Evolutionary conservation across 2,888 invertebrate genomes (phyloP).

Genomic region (Fragum whitleyi): DNA sequence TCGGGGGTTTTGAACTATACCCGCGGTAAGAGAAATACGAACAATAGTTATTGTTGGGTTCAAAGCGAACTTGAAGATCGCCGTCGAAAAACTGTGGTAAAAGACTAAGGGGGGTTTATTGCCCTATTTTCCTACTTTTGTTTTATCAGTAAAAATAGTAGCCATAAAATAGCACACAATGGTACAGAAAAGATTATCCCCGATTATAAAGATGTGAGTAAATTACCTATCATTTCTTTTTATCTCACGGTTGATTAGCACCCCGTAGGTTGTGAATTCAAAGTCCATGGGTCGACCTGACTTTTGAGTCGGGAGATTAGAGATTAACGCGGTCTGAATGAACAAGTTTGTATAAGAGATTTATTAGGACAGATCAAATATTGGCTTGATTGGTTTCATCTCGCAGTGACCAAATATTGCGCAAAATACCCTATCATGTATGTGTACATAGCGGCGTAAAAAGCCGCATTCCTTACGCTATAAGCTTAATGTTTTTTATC

Average conservation of each 20-base stretch:
- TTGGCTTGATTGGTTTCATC: conserved; percentile 1
- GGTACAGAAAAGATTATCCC: not conserved
- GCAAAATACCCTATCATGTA: conserved; percentile 2
- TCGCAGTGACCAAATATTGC: conserved; percentile 13
- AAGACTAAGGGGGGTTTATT: too few species aligned
- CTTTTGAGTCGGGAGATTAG: conserved; percentile 3
- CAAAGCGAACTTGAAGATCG: too few species aligned
- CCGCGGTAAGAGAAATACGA: too few species aligned
- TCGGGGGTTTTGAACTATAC: too few species aligned
- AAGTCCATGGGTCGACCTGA: conserved; percentile 10
- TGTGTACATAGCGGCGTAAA: not conserved
- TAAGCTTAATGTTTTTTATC: too few species aligned
- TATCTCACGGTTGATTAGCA: conserved; percentile 4
- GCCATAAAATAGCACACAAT: too few species aligned
- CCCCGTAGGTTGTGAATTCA: conserved; percentile 1
- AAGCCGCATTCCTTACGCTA: not conserved
- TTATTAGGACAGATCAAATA: not conserved
- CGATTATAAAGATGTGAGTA: not conserved
- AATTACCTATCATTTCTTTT: conserved; percentile 6
- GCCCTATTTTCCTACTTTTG: too few species aligned
- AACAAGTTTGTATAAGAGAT: not conserved
- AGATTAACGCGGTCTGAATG: not conserved
- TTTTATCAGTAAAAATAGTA: too few species aligned
- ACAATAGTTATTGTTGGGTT: too few species aligned
- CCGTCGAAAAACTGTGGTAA: too few species aligned